Percentiles rank a stretch among this genome's conserved stretches.
These are phyloP conservation scores for Eristalinus aeneus DNA, from an alignment of 2,888 invertebrate genomes.

Conservation along the genomic window DNA sequence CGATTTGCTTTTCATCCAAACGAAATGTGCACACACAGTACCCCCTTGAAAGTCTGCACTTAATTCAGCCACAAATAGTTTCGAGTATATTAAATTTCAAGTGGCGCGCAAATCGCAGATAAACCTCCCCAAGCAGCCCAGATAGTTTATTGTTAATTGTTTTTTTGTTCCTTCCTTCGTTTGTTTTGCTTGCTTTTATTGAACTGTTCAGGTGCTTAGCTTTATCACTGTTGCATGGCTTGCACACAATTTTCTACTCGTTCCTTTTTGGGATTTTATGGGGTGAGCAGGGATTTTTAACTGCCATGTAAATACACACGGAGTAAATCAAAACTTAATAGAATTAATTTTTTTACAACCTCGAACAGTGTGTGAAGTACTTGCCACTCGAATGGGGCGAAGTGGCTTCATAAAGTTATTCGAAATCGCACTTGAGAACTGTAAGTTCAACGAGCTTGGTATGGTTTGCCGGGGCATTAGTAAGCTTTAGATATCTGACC, in stretches of 20 bases:
- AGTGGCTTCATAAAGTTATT: slow-evolving; percentile 42
- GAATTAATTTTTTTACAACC: slow-evolving; percentile 33
- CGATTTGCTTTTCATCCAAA: background rate
- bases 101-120: slow-evolving; percentile 58
- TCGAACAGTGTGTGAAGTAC: slow-evolving; percentile 5
- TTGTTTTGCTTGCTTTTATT: slow-evolving; percentile 9
- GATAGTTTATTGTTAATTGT: slow-evolving; percentile 36
- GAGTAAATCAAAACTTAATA: slow-evolving; percentile 42
- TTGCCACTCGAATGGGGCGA: slow-evolving; percentile 3
- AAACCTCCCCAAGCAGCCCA: slow-evolving; percentile 29
- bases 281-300: slow-evolving; percentile 27
- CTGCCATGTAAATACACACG: slow-evolving; percentile 36
- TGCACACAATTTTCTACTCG: background rate
- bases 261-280: slow-evolving; percentile 12
- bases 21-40: background rate
- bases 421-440: slow-evolving; percentile 30
- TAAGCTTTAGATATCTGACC: background rate
- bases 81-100: slow-evolving; percentile 55
- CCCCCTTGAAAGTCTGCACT: slow-evolving; percentile 40
- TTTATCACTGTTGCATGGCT: slow-evolving; percentile 8
- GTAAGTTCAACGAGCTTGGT: background rate
- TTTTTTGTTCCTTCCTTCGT: background rate
- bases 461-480: background rate
- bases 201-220: slow-evolving; percentile 6
- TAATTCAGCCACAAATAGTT: slow-evolving; percentile 44